phyloP scores from a whole-genome alignment of 2,797 vertebrate species.

The Rachycentron canadum region DNA sequence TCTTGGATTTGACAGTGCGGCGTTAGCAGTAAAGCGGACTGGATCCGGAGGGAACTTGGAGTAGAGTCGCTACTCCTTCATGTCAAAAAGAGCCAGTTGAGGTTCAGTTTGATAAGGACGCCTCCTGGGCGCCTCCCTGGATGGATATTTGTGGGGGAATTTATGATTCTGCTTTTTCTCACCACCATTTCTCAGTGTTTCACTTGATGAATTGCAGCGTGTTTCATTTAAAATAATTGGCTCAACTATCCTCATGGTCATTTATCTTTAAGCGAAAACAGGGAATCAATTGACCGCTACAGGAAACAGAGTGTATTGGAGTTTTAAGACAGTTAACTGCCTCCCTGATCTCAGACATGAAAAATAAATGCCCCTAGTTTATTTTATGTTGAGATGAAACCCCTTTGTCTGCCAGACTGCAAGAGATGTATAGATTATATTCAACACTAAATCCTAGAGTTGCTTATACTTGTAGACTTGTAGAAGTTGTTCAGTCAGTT shows the following conservation, averaged over 20 bases:
- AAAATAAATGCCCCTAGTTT: background rate
- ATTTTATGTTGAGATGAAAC: background rate
- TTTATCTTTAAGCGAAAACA: conserved; percentile 13
- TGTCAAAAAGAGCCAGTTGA: no score
- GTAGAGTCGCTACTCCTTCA: no score
- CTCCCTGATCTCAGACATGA: conserved; percentile 8
- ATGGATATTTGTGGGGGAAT: background rate
- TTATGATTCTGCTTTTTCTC: conserved; percentile 11
- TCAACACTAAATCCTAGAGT: background rate
- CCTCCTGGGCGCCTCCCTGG: no score
- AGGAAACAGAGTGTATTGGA: conserved; percentile 14
- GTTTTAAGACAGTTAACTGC: background rate
- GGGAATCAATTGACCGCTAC: conserved; percentile 1
- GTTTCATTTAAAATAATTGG: no score
- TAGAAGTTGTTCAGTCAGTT: background rate
- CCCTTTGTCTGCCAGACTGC: background rate
- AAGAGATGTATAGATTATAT: background rate
- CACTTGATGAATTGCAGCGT: no score
- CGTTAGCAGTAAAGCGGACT: no score
- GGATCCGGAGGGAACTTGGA: no score
- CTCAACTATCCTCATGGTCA: background rate
- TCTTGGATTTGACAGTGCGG: no score
- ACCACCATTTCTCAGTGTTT: no score
- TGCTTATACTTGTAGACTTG: background rate
- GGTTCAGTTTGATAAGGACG: no score